Base-by-base conservation (phyloP, 2,113 vertebrate species). In the Passer domesticus region DNA sequence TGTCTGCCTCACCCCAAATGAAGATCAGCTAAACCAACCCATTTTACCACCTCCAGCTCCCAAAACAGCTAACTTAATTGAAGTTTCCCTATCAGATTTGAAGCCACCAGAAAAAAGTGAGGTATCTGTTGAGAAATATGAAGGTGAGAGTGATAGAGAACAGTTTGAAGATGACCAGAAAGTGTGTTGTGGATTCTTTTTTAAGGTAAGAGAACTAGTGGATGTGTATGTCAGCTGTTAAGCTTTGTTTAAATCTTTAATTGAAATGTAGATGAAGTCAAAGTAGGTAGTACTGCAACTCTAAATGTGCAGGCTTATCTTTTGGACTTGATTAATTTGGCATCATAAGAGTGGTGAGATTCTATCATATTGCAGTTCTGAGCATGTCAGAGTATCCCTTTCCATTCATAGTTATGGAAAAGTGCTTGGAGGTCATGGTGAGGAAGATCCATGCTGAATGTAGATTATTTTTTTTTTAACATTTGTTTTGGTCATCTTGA, bases 151-250 rank as follows among this genome's bases (percentile, higher is more conserved):
- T 94, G 98, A 94, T 50, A 96, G 93, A 94, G 99, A 99, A 50
- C 98, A 96, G 44, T 83, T 95, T 49, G 98, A 99, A n/a, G 98
- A 99, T 37, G 99, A 99, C 39, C 99, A 99, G 97, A 99, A 98
- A 97, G 98, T 98, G 47, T 99, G 98, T 96, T 99, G 98, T 89
- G 99, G 99, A 64, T 99, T 99, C 98, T 99, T 99, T 95, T 99
- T 99, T 86, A 99, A 99, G 99, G 99, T 99, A 97, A 91, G 95
- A 90, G 67, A 76, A 53, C 25, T 58, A 33, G 16, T 35, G 47
- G 46, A 22, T 31, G 25, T 50, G 27, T 37, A 18, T 77, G 41
- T 56, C 24, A 20, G 10, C 66, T 83, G 15, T 78, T 72, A 41
- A 66, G 10, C 49, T 89, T 52, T 35, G 28, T 92, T 88, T 70